A percentile compares a stretch with the other conserved stretches of the same genome.
These are phyloP conservation scores for Selene dorsalis DNA, from an alignment of 2,797 vertebrate genomes.

Conservation along the genomic window DNA sequence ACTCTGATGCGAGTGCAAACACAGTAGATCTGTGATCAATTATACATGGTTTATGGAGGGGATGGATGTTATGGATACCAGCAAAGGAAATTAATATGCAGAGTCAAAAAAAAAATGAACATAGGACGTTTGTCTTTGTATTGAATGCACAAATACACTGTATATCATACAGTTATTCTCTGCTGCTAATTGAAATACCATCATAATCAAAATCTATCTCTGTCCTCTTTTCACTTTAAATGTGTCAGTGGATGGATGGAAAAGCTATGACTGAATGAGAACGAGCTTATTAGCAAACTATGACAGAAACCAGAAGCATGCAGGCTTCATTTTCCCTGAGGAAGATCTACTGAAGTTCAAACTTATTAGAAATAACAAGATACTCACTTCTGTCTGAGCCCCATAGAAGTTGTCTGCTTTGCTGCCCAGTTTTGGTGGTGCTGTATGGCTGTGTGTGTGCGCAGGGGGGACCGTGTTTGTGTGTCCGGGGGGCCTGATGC, in stretches of 20 bases:
- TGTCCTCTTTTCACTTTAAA: background rate
- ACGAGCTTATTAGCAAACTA: background rate
- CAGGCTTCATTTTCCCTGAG: background rate
- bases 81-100: slow-evolving; percentile 18
- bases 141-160: background rate
- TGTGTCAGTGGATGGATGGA: background rate
- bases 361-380: background rate
- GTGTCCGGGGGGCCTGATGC: slow-evolving; percentile 87
- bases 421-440: slow-evolving; percentile 85
- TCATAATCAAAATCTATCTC: slow-evolving; percentile 2
- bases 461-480: slow-evolving; percentile 78
- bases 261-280: slow-evolving; percentile 1
- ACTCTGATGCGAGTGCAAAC: slow-evolving; percentile 36
- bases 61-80: slow-evolving; percentile 31
- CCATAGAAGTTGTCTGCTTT: slow-evolving; percentile 87
- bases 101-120: slow-evolving; percentile 24
- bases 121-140: slow-evolving; percentile 7
- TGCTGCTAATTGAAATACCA: slow-evolving; percentile 21
- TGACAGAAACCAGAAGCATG: background rate
- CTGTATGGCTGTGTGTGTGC: slow-evolving; percentile 81
- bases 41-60: slow-evolving; percentile 50
- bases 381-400: slow-evolving; percentile 75
- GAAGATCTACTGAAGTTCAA: background rate
- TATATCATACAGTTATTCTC: slow-evolving; percentile 16
- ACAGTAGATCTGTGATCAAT: slow-evolving; percentile 50